Evolutionary conservation across 2,113 vertebrate genomes (phyloP), one percentile per base, ranked within the genome.

Genomic region (Pomatostomus ruficeps): DNA sequence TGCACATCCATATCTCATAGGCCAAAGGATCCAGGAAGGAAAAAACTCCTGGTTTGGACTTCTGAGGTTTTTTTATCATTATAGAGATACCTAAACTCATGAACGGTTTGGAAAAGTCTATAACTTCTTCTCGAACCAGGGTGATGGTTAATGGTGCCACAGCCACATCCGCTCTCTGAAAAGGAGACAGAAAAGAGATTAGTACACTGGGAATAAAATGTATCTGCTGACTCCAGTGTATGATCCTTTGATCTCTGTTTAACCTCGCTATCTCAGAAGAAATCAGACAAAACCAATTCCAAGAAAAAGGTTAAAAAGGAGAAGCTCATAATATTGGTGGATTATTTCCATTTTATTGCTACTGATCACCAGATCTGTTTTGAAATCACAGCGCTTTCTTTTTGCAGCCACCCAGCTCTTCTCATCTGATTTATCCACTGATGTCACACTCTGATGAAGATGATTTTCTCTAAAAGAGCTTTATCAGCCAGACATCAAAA

Each of bases 1-100:
- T 99, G 97, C 99, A 99, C 99, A 99, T 99, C 99, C 99, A 99
- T 93, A 99, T 99, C 97, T 99, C 99, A 1, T 99, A 99, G 48
- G 99, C 99, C 98, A 99, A 97, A 7, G 99, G 99, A 96, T 99
- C 99, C 95, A 99, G 98, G 97, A 99, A 99, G 54, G 99, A 99
- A 96, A 99, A 99, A 45, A 99, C 99, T 14, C 99, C 99, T 0
- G 99, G 99, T 93, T 99, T 99, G 96, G 99, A 99, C 96, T 99
- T 99, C 79, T 99, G 99, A 51, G 99, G 99, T 93, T 99, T 99
- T 98, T 99, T 99, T 93, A 99, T 99, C 99, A 99, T 99, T 93
- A 99, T 99, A 93, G 99, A 99, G 89, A 99, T 99, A 22, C 99
- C 99, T 94, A 99, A 95, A 51, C 99, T 99, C 99, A 99, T 99